phyloP scores from a whole-genome alignment of 2,113 vertebrate species.

The Bucco capensis region DNA sequence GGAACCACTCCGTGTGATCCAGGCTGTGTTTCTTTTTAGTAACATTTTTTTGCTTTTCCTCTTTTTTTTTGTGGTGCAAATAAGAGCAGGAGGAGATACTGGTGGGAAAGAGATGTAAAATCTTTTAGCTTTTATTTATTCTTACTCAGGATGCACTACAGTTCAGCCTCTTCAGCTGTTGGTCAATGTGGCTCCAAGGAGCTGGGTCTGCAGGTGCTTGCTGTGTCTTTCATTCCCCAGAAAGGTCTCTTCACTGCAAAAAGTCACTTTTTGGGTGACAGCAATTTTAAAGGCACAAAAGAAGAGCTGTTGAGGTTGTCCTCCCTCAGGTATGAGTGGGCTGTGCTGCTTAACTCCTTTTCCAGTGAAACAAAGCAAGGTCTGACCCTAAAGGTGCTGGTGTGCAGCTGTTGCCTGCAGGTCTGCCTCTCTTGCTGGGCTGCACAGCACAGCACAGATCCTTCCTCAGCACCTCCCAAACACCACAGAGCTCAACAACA shows the following conservation, averaged over 20 bases:
- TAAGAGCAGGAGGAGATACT: neutral
- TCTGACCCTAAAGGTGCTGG: neutral
- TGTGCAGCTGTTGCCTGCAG: neutral
- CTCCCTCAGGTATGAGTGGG: neutral
- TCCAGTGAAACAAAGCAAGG: neutral
- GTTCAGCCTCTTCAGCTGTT: neutral
- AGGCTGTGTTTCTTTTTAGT: neutral
- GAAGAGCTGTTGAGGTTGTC: neutral
- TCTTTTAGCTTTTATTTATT: neutral
- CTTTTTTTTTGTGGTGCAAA: rapidly evolving
- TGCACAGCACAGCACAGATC: neutral
- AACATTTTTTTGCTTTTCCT: neutral
- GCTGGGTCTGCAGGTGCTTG: neutral
- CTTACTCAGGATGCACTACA: neutral
- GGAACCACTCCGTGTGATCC: neutral
- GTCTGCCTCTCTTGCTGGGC: neutral
- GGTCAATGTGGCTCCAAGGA: neutral
- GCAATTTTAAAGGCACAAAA: neutral
- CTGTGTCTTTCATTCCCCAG: neutral
- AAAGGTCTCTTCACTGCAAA: neutral
- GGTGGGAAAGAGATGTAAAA: neutral
- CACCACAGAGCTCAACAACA: neutral
- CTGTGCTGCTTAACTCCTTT: neutral
- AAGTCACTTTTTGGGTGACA: neutral
- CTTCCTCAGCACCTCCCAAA: neutral